Evolutionary conservation across 2,888 invertebrate genomes (phyloP), one percentile per base, ranked within the genome.

Genomic region (Andrena bicolor): DNA sequence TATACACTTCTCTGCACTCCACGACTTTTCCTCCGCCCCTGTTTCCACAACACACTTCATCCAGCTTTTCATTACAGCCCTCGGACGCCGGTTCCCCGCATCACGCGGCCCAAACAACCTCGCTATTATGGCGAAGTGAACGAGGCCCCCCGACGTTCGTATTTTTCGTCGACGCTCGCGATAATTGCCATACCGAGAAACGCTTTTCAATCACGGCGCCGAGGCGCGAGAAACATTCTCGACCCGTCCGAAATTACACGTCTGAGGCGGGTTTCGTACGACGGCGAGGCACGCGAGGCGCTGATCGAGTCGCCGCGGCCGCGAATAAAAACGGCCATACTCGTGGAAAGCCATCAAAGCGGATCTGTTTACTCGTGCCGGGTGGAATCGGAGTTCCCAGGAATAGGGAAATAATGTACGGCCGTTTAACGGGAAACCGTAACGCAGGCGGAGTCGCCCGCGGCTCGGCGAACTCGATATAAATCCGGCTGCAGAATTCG

Each of bases 401-500:
- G 76, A 86, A 83, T 66, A 69, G 70, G 79, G 28, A 63, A 77
- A 85, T 86, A 85, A 86, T 80, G 82, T 82, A 81, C 77, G 84
- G 61, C 63, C 84, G 75, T 69, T 86, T 86, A 86, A 70, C 74
- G 61, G 69, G 82, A 85, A 87, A 82, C 77, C 61, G 64, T 51
- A 68, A 53, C 68, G 41, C 65, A 26, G 49, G 13, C 58, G 69
- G 2, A 60, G 49, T 48, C 49, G 68, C 56, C 56, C 71, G 63
- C 49, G 66, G 61, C 60, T 86, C 60, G 73, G 72, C 60, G 80
- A 75, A 76, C 80, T 74, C 86, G 87, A 86, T 87, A 81, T 87
- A 81, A 87, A 87, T 79, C 41, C 41, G 41, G 41, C 41, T 41
- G 41, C 41, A 41, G 41, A 41, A 41, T 16, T 61, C 73, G 68